phyloP scores from a whole-genome alignment of 2,888 invertebrate genomes.

The Entomobrya proxima region DNA sequence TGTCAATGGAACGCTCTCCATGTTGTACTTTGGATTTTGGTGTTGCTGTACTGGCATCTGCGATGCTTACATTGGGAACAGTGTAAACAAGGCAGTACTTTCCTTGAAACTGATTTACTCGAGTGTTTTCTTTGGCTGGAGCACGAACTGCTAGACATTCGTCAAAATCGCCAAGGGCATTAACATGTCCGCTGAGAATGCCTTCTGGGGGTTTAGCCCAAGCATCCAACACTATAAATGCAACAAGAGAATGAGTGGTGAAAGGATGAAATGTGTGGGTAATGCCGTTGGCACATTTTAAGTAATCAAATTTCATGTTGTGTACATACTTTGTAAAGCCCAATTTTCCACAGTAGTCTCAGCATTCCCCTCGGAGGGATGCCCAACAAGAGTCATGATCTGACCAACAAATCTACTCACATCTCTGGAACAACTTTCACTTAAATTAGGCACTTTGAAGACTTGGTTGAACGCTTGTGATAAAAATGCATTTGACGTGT shows the following conservation, averaged over 20 bases:
- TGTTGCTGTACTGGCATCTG: background rate
- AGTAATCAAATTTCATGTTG: background rate
- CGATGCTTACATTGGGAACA: constrained; percentile 11
- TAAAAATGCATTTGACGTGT: constrained; percentile 4
- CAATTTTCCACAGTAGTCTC: constrained; percentile 40
- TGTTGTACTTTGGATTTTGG: background rate
- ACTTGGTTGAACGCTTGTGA: constrained; percentile 5
- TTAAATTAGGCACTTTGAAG: constrained; percentile 41
- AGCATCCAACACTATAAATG: constrained; percentile 70
- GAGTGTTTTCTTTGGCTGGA: background rate
- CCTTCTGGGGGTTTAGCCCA: constrained; percentile 74
- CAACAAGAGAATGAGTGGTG: background rate
- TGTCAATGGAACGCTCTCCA: constrained; percentile 13
- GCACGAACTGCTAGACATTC: constrained; percentile 69
- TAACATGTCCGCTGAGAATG: constrained; percentile 71
- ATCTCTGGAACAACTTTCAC: constrained; percentile 47
- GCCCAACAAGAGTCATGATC: constrained; percentile 2
- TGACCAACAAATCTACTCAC: constrained; percentile 23
- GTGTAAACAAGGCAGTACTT: constrained; percentile 57
- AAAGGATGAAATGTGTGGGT: no score
- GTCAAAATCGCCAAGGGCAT: constrained; percentile 72
- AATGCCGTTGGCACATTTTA: background rate
- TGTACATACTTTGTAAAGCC: constrained; percentile 65
- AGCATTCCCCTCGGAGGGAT: background rate
- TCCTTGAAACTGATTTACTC: constrained; percentile 36